A percentile compares a stretch with the other conserved stretches of the same genome.
These are phyloP conservation scores for Loxodonta africana DNA, from an alignment of 2,113 vertebrate species.

Conservation along the genomic window DNA sequence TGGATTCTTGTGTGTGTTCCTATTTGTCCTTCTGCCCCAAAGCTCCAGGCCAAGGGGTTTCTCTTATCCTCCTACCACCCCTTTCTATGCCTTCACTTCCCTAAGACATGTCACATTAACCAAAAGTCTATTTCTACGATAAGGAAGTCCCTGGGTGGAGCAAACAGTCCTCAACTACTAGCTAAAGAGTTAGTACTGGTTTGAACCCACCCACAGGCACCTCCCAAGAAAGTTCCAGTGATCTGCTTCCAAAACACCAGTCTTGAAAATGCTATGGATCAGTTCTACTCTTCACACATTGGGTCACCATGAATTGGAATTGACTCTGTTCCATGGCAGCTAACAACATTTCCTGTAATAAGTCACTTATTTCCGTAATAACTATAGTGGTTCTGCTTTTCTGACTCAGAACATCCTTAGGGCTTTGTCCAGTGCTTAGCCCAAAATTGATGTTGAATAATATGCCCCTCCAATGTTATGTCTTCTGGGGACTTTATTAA, in stretches of 20 bases:
- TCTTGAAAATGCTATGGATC: too few relatives aligned
- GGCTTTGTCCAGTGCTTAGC: background rate
- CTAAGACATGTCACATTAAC: background rate
- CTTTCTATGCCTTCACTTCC: background rate
- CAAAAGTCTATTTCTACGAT: background rate
- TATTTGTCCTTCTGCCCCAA: background rate
- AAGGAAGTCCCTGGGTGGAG: background rate
- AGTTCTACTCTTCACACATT: too few relatives aligned
- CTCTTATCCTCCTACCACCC: background rate
- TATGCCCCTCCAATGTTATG: too few relatives aligned
- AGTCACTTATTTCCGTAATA: background rate
- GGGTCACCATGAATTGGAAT: too few relatives aligned
- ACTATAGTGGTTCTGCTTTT: background rate
- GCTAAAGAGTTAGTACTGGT: too few relatives aligned
- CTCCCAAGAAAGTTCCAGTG: too few relatives aligned
- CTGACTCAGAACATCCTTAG: background rate
- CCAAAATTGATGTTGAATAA: background rate
- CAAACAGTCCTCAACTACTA: too few relatives aligned
- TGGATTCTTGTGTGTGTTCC: background rate
- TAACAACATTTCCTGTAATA: background rate
- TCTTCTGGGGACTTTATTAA: too few relatives aligned
- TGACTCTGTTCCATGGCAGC: too few relatives aligned
- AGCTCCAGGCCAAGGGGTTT: background rate
- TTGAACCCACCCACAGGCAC: too few relatives aligned
- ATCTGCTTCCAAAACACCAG: too few relatives aligned